Base-by-base conservation (phyloP, 64 coral and sea anemone species). In the Pocillopora verrucosa region DNA sequence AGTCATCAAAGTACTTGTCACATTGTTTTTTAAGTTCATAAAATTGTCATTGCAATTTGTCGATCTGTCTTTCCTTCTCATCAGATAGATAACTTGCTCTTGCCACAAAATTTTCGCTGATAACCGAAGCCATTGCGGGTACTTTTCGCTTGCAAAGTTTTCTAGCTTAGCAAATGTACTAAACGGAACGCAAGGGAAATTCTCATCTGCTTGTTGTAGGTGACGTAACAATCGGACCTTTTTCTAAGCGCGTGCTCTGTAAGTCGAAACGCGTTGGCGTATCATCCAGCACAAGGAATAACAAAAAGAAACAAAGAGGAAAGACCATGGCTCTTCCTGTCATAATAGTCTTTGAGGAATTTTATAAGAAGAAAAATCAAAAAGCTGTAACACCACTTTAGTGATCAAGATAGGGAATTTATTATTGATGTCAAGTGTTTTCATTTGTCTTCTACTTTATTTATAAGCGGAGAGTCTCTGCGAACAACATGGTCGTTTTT, bases 61-160 rank as follows among this genome's bases (percentile, higher is more conserved):
- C 81, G 17, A 12, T 70, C 51, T 5, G 5, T 19, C 81, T 84
- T 84, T 84, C 81, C 16, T 65, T 84, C 22, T 67, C 62, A 67
- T 67, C 64, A 2, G 64, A 0, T 67, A 17, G 22, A 67, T 9
- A 20, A 16, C 64, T 9, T 22, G 16, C 22, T 20, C 16, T 20
- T 67, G 16, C 16, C 64, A 67, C 16, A 16, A 20, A 22, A 9
- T 17, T 67, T 19, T 67, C 17, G 22, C 16, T 22, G 17, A 16
- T 0, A 19, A 22, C 16, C 7, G 64, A 67, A 67, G 22, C 19
- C 64, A 67, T 67, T 16, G 16, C 22, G 64, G 5, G 41, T 67
- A 0, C 5, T 67, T 22, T 67, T 67, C 17, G 4, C 64, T 67
- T 67, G 16, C 16, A 67, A 20, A 16, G 9, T 20, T 22, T 67